These are phyloP conservation scores for Triplophysa tibetana DNA, from an alignment of 2,113 vertebrate species.

Conservation along the genomic window DNA sequence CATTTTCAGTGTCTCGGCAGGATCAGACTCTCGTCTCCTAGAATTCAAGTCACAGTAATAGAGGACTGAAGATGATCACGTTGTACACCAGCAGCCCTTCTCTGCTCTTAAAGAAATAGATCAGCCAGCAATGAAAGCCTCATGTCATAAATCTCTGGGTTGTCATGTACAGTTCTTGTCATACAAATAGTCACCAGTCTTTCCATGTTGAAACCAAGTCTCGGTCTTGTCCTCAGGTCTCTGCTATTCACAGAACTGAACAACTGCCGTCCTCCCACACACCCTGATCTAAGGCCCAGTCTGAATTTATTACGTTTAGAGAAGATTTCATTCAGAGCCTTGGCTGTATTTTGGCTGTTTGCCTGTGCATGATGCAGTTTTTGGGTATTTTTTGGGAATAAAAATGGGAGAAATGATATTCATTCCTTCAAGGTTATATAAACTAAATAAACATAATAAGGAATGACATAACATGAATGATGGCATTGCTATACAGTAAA, in stretches of 20 bases:
- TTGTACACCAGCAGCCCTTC: neutral
- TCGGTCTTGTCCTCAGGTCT: neutral
- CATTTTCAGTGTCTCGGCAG: neutral
- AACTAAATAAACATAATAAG: neutral
- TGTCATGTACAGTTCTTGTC: neutral
- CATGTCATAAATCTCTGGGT: neutral
- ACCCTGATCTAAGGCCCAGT: constrained; percentile 3
- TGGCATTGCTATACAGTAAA: neutral
- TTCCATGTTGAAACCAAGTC: constrained; percentile 2
- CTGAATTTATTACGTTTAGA: constrained; percentile 9
- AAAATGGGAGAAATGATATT: neutral
- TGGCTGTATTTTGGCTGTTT: neutral
- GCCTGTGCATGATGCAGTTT: constrained; percentile 21
- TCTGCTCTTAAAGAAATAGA: neutral
- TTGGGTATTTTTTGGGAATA: neutral
- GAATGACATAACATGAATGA: neutral
- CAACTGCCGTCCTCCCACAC: neutral
- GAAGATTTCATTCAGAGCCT: neutral
- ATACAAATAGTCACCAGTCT: neutral
- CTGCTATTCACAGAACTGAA: constrained; percentile 19
- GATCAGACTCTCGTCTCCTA: neutral
- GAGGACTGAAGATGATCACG: neutral
- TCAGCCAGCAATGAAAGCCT: neutral
- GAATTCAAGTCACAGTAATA: constrained; percentile 13
- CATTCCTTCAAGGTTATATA: constrained; percentile 25